Evolutionary conservation across 2,797 vertebrate genomes (phyloP), one percentile per base, ranked within the genome.

Genomic region (Enteromius paludinosus): DNA sequence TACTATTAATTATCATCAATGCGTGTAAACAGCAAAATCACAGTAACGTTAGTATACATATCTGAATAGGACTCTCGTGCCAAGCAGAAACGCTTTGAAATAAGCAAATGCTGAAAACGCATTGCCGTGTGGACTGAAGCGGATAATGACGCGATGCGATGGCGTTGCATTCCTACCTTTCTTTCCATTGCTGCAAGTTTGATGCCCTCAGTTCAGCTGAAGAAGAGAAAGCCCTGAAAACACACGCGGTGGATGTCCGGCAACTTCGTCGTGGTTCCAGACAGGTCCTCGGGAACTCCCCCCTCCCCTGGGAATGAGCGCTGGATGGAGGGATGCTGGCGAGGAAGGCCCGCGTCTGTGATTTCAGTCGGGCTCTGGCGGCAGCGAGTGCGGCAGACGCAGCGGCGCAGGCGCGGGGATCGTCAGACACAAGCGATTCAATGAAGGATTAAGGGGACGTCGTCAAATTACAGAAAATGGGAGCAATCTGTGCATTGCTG

Each of bases 91-190:
- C 9, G n/a, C 30, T 56, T 18, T 59, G n/a, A 35, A 30, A 75
- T 69, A 20, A 9, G 95, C 95, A 95, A 45, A 95, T 95, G 71
- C 82, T 95, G 79, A 95, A 79, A 54, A 77, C 41, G 66, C 96
- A 83, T 96, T 89, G 41, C 93, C 95, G 81, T 95, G 78, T 43
- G 64, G 66, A 76, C 18, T 4, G 23, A 82, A 68, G 62, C 77
- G 65, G 70, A 85, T 81, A 49, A 56, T 79, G 82, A 78, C 64
- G 77, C 68, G 83, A 71, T 68, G 84, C 68, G 66, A 49, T 85
- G 84, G 66, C 69, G 84, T 81, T 69, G 74, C 69, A 76, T 71
- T 85, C 90, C 72, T 91, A 91, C 90, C 90, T 91, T 91, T 86
- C 89, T 87, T 30, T 91, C 90, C 90, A 91, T 91, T 66, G 81